Conservation (phyloP, 2,113 vertebrate genomes). For the Meriones unguiculatus region DNA sequence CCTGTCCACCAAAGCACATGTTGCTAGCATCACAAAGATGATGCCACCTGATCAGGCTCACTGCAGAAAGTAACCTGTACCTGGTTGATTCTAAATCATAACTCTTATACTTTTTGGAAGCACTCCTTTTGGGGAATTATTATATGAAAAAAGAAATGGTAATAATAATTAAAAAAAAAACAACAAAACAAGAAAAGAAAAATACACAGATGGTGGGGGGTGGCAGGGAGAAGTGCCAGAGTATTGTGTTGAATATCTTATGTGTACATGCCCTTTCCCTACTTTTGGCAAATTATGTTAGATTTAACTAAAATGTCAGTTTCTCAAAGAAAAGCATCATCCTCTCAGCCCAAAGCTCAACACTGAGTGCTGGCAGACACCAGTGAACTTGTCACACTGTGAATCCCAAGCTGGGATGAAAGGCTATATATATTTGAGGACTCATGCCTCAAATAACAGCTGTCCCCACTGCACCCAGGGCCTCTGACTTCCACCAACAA, state of each 20-base stretch:
- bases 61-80: not conserved
- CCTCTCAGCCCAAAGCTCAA: not conserved
- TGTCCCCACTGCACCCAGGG: not conserved
- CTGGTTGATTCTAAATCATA: not conserved
- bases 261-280: not conserved
- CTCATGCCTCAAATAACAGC: fast-evolving
- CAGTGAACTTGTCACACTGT: not conserved
- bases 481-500: not conserved
- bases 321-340: not conserved
- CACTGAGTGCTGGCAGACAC: not conserved
- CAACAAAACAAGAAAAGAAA: not conserved
- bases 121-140: not conserved
- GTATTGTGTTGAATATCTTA: not conserved
- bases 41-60: not conserved
- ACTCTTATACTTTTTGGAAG: not conserved
- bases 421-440: not conserved
- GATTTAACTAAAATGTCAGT: not conserved
- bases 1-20: too few relatives aligned
- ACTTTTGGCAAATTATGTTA: not conserved
- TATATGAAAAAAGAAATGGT: not conserved
- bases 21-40: too few relatives aligned
- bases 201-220: not conserved
- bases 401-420: not conserved
- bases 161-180: too few relatives aligned
- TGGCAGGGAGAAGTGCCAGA: not conserved